Conservation (phyloP, 2,113 vertebrate species). For the Sapayoa aenigma region DNA sequence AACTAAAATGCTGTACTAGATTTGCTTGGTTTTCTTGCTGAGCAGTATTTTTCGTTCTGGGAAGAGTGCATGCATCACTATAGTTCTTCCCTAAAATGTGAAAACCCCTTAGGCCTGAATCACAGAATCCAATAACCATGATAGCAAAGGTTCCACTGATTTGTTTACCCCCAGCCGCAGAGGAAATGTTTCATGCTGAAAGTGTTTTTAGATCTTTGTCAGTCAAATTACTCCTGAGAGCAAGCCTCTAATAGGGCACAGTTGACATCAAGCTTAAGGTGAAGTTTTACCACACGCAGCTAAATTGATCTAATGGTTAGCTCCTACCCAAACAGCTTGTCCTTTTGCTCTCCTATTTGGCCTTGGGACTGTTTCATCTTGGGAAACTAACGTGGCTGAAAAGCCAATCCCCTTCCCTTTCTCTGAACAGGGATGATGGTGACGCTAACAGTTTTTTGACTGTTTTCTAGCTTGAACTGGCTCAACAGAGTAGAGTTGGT, state of each 20-base stretch:
- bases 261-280: neutral
- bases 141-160: neutral
- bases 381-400: neutral
- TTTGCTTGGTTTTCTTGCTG: neutral
- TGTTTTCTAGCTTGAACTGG: neutral
- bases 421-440: neutral
- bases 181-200: neutral
- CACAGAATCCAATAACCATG: neutral
- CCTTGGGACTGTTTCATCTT: neutral
- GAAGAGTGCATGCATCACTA: neutral
- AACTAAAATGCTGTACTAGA: neutral
- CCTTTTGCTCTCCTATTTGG: neutral
- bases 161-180: neutral
- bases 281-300: neutral
- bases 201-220: neutral
- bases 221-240: neutral
- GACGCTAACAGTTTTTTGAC: neutral
- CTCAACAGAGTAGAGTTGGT: neutral
- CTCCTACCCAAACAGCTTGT: neutral
- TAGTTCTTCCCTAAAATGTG: neutral
- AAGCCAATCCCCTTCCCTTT: neutral
- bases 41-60: neutral
- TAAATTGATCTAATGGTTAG: neutral
- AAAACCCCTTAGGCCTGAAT: neutral
- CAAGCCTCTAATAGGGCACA: neutral